Conservation (phyloP, 2,797 vertebrate species). For the Sebastes melanostomus region DNA sequence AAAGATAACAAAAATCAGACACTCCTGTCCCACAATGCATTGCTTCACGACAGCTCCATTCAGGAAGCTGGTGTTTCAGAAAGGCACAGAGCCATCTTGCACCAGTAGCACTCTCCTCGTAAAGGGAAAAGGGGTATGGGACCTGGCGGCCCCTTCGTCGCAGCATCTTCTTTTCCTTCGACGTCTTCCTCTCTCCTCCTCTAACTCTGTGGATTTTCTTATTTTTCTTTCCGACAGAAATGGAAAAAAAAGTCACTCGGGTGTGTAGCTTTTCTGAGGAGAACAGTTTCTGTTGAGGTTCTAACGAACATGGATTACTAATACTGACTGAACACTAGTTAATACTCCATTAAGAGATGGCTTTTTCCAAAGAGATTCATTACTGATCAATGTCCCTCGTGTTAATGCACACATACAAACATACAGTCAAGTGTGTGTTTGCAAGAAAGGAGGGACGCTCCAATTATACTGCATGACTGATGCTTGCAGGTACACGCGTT, state of each 20-base stretch:
- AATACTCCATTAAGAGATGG: conserved; percentile 85
- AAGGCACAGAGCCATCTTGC: conserved; percentile 87
- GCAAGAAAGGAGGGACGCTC: conserved; percentile 23
- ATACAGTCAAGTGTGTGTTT: conserved; percentile 45
- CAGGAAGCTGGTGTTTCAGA: conserved; percentile 85
- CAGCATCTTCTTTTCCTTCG: conserved; percentile 65
- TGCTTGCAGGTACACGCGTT: conserved; percentile 35
- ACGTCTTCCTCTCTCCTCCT: conserved; percentile 44
- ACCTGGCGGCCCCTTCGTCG: conserved; percentile 66
- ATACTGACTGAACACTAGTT: conserved; percentile 81
- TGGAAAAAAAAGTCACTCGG: conserved; percentile 80
- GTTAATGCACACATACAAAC: conserved; percentile 78
- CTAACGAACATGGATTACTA: conserved; percentile 80
- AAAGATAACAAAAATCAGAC: conserved; percentile 77
- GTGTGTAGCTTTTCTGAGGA: conserved; percentile 76
- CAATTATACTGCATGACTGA: conserved; percentile 47
- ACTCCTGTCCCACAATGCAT: conserved; percentile 85
- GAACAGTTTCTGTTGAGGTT: conserved; percentile 79
- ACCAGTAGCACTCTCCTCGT: conserved; percentile 83
- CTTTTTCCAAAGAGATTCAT: conserved; percentile 85
- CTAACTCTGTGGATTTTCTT: conserved; percentile 61
- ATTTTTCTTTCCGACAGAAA: conserved; percentile 84
- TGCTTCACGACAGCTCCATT: conserved; percentile 84
- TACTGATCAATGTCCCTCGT: conserved; percentile 73
- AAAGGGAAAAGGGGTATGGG: conserved; percentile 77